A percentile compares a stretch with the other conserved stretches of the same genome.
Conservation (phyloP, 2,888 invertebrate species). For the Bimastos eiseni region DNA sequence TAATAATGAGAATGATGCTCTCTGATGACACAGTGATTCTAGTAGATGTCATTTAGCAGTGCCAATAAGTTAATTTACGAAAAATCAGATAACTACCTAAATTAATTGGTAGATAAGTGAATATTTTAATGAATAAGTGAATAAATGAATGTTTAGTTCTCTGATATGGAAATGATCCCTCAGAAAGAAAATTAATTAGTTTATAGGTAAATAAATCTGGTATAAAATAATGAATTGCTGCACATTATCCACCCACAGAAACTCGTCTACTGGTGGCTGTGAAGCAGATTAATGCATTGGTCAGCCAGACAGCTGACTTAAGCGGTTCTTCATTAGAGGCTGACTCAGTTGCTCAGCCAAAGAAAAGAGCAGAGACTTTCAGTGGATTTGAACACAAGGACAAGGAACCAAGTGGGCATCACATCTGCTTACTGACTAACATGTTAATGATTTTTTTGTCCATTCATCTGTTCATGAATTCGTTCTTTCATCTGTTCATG, state of each 20-base stretch:
- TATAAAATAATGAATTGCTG: background rate
- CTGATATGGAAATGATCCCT: background rate
- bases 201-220: background rate
- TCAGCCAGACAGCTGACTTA: background rate
- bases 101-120: too few species aligned
- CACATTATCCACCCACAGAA: background rate
- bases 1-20: too few species aligned
- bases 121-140: background rate
- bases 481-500: background rate
- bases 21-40: too few species aligned
- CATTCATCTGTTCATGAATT: background rate
- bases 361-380: slow-evolving; percentile 16
- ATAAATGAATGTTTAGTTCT: background rate
- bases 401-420: background rate
- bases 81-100: too few species aligned
- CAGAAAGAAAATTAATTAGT: background rate
- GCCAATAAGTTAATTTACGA: too few species aligned
- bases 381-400: slow-evolving; percentile 14
- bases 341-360: background rate
- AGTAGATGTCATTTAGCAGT: too few species aligned
- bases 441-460: background rate
- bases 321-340: background rate
- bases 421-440: background rate
- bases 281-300: slow-evolving; percentile 18
- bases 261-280: slow-evolving; percentile 17